Evolutionary conservation across 2,797 vertebrate species (phyloP).

Genomic region (Apogon hyalosoma): DNA sequence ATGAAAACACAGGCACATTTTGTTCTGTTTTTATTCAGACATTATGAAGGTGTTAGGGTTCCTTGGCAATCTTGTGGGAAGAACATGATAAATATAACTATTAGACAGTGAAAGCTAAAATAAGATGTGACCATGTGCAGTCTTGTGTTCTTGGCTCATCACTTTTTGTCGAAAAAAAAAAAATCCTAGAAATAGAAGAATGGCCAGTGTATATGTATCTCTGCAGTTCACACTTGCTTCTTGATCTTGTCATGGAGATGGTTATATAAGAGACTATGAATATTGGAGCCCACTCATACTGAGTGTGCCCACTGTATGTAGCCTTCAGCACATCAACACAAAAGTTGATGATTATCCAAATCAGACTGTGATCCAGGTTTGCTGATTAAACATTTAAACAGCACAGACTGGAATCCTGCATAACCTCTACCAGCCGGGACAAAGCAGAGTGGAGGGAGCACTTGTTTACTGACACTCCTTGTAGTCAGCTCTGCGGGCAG

Average conservation of each 20-base stretch:
- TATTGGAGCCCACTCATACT: constrained; percentile 66
- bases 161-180: constrained; percentile 27
- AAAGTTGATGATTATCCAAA: constrained; percentile 48
- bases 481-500: constrained; percentile 51
- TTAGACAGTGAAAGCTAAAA: constrained; percentile 63
- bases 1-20: constrained; percentile 36
- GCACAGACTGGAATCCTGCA: constrained; percentile 44
- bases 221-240: constrained; percentile 55
- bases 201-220: constrained; percentile 34
- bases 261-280: constrained; percentile 68
- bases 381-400: constrained; percentile 65
- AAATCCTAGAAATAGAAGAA: constrained; percentile 50
- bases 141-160: constrained; percentile 61
- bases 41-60: constrained; percentile 42
- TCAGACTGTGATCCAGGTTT: constrained; percentile 43
- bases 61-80: constrained; percentile 47
- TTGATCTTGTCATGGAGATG: constrained; percentile 56
- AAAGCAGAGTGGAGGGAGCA: constrained; percentile 28
- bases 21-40: constrained; percentile 28
- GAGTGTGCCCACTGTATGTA: constrained; percentile 44
- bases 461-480: constrained; percentile 61
- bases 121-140: constrained; percentile 56
- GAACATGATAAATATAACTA: constrained; percentile 65
- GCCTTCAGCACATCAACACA: constrained; percentile 51
- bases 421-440: constrained; percentile 28